Evolutionary conservation across 1,140 invertebrate genomes (phyloP).

Genomic region (Drosophila pseudoananassae): DNA sequence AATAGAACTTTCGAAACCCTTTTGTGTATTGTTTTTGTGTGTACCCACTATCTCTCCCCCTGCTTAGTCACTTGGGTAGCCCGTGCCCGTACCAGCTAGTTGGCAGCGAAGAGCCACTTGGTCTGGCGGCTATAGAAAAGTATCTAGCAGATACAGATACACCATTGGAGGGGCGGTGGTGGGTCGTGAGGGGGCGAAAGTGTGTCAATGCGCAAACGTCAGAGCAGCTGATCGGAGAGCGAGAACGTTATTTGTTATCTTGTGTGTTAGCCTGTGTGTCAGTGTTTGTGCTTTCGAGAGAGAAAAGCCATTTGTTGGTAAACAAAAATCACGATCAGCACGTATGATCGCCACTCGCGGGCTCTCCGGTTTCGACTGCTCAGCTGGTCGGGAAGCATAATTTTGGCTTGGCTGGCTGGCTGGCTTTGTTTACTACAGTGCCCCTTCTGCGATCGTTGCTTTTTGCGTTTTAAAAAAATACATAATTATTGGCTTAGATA

Average conservation of each 20-base stretch:
- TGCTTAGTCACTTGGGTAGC: conserved; percentile 30
- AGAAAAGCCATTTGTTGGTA: conserved; percentile 58
- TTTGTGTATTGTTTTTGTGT: neutral
- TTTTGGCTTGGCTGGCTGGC: conserved; percentile 53
- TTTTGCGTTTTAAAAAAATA: conserved; percentile 83
- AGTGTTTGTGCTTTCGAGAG: conserved; percentile 1
- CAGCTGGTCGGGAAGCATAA: conserved; percentile 70
- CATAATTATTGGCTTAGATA: conserved; percentile 79
- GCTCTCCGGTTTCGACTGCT: conserved; percentile 17
- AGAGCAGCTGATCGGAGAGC: conserved; percentile 71
- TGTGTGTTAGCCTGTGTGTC: neutral
- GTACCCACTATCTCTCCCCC: neutral
- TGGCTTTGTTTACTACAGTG: conserved; percentile 43
- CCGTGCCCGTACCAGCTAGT: conserved; percentile 53
- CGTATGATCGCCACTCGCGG: conserved; percentile 58
- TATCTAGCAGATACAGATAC: conserved; percentile 39
- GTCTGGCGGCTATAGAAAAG: conserved; percentile 65
- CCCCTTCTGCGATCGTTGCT: conserved; percentile 30
- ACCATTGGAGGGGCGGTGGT: neutral
- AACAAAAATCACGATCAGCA: conserved; percentile 73
- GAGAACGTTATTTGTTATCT: conserved; percentile 16
- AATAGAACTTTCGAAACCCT: too few species aligned
- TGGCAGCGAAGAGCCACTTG: conserved; percentile 65
- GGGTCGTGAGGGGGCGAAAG: conserved; percentile 40
- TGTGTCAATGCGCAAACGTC: conserved; percentile 78